These are phyloP conservation scores for Lagopus muta DNA, from an alignment of 2,113 vertebrate species.

Conservation along the genomic window DNA sequence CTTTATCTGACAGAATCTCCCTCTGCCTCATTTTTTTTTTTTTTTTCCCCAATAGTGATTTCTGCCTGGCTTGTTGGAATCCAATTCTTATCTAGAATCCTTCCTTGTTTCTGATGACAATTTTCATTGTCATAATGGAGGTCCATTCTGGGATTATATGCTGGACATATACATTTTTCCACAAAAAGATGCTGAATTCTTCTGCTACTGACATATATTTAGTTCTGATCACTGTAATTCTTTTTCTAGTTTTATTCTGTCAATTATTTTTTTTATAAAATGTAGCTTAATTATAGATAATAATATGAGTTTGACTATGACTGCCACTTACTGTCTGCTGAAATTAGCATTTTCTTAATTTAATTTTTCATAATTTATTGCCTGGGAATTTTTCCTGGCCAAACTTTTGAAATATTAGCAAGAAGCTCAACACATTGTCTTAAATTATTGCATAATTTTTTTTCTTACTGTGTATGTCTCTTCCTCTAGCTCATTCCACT, in stretches of 20 bases:
- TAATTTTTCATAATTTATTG: not conserved
- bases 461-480: not conserved
- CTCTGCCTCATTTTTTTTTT: constrained; percentile 15
- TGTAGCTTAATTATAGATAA: not conserved
- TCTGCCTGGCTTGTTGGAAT: not conserved
- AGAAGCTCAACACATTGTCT: not conserved
- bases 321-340: not conserved
- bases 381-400: not conserved
- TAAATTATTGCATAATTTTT: not conserved
- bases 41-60: not conserved
- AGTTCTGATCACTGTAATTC: not conserved
- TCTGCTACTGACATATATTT: not conserved
- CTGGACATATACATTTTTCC: not conserved
- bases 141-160: not conserved
- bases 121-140: constrained; percentile 9
- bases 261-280: not conserved
- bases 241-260: not conserved
- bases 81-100: not conserved
- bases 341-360: not conserved
- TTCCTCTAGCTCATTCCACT: not conserved
- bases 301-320: not conserved
- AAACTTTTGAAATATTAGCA: not conserved
- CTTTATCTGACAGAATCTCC: not conserved
- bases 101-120: not conserved
- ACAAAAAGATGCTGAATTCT: not conserved